phyloP scores from a whole-genome alignment of 2,113 vertebrate genomes.

The Oreotrochilus melanogaster region DNA sequence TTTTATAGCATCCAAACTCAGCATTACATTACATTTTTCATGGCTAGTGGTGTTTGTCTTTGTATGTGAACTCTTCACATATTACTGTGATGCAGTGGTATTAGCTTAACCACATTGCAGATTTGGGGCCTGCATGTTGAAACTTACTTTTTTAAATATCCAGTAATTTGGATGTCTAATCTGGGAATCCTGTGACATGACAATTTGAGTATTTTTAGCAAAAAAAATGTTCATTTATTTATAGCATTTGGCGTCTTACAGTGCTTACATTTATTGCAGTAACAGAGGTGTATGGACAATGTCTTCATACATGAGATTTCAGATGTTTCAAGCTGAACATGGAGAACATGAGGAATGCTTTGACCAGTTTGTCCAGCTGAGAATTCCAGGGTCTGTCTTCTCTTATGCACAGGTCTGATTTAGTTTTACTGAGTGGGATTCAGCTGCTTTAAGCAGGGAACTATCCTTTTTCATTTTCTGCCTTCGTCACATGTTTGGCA shows the following conservation, averaged over 20 bases:
- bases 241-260: not conserved
- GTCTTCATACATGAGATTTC: not conserved
- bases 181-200: not conserved
- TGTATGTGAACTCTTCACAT: not conserved
- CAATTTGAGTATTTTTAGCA: not conserved
- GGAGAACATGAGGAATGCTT: not conserved
- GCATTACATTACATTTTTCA: not conserved
- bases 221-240: not conserved
- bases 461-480: not conserved
- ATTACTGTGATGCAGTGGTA: too few species aligned
- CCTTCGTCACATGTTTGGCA: accelerated
- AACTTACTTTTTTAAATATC: not conserved
- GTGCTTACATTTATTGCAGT: not conserved
- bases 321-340: not conserved
- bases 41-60: not conserved
- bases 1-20: not conserved
- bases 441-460: not conserved
- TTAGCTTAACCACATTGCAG: not conserved
- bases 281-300: not conserved
- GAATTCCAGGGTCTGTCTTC: not conserved
- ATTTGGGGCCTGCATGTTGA: not conserved
- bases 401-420: not conserved
- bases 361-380: not conserved
- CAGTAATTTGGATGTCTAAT: not conserved
- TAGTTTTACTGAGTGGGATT: not conserved